Conservation (phyloP, 2,113 vertebrate species). For the Cnemophilus loriae region DNA sequence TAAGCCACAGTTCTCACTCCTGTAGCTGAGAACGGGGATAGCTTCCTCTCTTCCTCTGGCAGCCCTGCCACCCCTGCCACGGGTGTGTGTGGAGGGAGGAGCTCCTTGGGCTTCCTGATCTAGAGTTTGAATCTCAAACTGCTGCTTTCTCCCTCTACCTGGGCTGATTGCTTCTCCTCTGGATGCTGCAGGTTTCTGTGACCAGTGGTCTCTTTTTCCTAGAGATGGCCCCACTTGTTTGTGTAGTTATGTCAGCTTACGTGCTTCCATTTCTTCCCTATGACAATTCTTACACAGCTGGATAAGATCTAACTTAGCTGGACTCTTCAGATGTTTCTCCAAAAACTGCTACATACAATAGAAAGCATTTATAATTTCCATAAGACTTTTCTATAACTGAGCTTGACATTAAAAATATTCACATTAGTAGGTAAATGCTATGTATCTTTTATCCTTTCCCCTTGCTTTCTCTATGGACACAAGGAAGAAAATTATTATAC, state of each 20-base stretch:
- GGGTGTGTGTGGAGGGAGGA: accelerated
- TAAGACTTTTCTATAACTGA: background rate
- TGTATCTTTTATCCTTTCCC: background rate
- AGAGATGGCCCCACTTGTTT: background rate
- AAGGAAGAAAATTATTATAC: background rate
- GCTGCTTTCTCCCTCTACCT: background rate
- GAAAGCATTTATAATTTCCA: background rate
- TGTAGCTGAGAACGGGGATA: background rate
- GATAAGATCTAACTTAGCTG: background rate
- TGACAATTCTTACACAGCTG: background rate
- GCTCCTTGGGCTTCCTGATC: background rate
- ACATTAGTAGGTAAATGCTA: background rate
- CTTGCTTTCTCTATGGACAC: background rate
- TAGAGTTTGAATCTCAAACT: background rate
- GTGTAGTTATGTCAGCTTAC: background rate
- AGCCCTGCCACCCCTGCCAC: background rate
- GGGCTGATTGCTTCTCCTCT: background rate
- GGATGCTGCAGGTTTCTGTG: background rate
- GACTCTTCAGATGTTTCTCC: background rate
- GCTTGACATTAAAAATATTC: background rate
- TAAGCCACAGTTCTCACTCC: background rate
- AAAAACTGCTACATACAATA: background rate
- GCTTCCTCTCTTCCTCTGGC: background rate
- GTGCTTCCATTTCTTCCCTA: background rate
- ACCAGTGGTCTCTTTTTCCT: background rate